phyloP scores from a whole-genome alignment of 2,797 vertebrate genomes.

The Sternotherus odoratus region DNA sequence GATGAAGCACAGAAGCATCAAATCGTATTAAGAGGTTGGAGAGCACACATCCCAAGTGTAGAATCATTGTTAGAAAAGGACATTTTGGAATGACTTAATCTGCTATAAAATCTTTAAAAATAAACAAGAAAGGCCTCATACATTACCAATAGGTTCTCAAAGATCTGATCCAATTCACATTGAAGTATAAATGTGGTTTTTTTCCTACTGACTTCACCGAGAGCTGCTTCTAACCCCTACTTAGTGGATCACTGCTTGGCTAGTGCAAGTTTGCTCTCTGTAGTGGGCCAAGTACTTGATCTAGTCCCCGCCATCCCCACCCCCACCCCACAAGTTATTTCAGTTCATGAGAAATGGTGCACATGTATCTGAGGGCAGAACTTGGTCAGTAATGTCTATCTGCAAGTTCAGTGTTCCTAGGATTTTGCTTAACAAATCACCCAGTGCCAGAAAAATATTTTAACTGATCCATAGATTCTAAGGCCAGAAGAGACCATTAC shows the following conservation, averaged over 20 bases:
- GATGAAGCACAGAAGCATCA: neutral
- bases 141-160: neutral
- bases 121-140: no score
- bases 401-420: neutral
- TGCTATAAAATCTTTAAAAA: no score
- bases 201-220: neutral
- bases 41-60: neutral
- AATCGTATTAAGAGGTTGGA: neutral
- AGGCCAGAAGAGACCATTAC: neutral
- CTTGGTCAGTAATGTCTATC: neutral
- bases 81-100: neutral
- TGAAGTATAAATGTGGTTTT: neutral
- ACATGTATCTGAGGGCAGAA: neutral
- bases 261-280: neutral
- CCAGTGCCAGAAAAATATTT: fast-evolving
- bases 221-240: neutral
- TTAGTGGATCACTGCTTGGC: neutral
- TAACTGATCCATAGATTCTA: neutral
- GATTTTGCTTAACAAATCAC: conserved; percentile 39
- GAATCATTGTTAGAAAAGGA: neutral
- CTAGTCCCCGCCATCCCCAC: neutral
- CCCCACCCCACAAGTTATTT: fast-evolving
- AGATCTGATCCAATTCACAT: neutral
- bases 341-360: neutral
- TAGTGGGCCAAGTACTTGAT: neutral